Base-by-base conservation (phyloP, 2,797 vertebrate species). In the Pseudomugil gertrudae region DNA sequence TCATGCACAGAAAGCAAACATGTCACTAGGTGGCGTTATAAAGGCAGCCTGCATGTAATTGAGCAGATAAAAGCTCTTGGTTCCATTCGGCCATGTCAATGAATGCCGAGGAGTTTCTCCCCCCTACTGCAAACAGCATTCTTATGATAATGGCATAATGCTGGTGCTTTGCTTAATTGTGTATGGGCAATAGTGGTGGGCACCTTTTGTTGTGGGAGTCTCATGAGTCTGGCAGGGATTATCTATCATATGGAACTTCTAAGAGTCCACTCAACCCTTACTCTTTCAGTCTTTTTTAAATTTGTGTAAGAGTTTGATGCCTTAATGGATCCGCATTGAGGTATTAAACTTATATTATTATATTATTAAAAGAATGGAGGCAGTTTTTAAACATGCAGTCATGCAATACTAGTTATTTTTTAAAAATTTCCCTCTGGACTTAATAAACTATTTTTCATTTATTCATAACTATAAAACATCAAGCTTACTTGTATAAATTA, bases 61-160 rank as follows among this genome's bases (percentile, higher is more conserved):
- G 78, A 79, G 79, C 84, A 91, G 89, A 91, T 89, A 91, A 91
- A 91, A 90, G 84, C 81, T 80, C 82, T 63, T 17, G 9, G 81
- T 78, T 90, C 85, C 52, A 76, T 83, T 78, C 64, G 71, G 65
- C 63, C 33, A 83, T 54, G 48, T 81, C 79, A 78, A 87, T 90
- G 89, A 91, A 93, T 87, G 82, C 87, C 32, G 79, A 85, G 86
- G 86, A 82, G 81, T 69, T 59, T 63, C 84, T 40, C 32, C 17
- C 26, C 79, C 77, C 76, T 78, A 77, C 81, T 79, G 81, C 91
- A 88, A 91, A 88, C 88, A 92, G 90, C 91, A 93, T 93, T 94
- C 90, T 93, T 93, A 93, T 93, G 92, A 93, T 94, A 94, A 94
- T 93, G 81, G 84, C 75, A 89, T 91, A 93, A 93, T 91, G 89